Evolutionary conservation across 2,888 invertebrate genomes (phyloP), one percentile per base, ranked within the genome.

Genomic region (Eupithecia subfuscata): DNA sequence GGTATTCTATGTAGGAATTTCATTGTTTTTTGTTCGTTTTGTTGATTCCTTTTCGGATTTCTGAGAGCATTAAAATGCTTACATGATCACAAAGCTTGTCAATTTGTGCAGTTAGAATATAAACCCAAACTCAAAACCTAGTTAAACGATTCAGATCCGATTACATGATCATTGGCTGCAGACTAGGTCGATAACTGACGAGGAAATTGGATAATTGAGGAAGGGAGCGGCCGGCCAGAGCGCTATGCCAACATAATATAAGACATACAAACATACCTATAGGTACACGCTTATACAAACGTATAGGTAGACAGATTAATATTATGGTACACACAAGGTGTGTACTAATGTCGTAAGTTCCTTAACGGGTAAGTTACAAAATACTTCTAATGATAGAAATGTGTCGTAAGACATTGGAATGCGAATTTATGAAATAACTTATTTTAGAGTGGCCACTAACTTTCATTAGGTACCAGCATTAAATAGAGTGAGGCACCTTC

Each of bases 121-220:
- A 56, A 56, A 22, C 25, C 12, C 30, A 30, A 34, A 68, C 48
- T 75, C 69, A 76, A 78, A 75, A 78, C 71, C 73, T 65, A 67
- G 75, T 71, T 30, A 34, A 69, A 74, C 70, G 52, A 72, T 70
- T 79, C 71, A 69, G 70, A 77, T 69, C 45, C 63, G 65, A 73
- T 77, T 79, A 72, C 68, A 79, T 69, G 77, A 82, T 74, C 56
- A 74, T 43, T 48, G 76, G 77, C 70, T 78, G 78, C 78, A 81
- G 83, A 88, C 83, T 88, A 85, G 88, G 89, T 87, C 89, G 88
- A 87, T 87, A 89, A 70, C 64, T 65, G 88, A 86, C 86, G 84
- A 91, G 91, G 90, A 92, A 90, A 92, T 92, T 92, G 90, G 90
- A 92, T 91, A 92, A 93, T 92, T 91, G 91, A 91, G 91, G 91